phyloP scores from a whole-genome alignment of 2,113 vertebrate species.

The Micronycteris hirsuta region DNA sequence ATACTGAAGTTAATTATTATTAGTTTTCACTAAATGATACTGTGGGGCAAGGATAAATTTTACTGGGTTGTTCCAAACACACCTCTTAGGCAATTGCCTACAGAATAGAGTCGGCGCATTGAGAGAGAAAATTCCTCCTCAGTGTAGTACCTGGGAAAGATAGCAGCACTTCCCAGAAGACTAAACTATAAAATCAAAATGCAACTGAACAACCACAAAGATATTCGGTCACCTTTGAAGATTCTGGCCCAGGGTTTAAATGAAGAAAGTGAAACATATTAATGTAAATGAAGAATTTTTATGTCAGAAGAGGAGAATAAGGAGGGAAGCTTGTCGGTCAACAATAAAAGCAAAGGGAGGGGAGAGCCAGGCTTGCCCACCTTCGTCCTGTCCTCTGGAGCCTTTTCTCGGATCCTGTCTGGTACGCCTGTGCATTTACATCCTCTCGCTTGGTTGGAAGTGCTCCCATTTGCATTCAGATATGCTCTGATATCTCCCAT shows the following conservation, averaged over 20 bases:
- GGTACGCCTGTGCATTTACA: neutral
- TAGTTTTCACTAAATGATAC: conserved; percentile 29
- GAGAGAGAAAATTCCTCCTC: neutral
- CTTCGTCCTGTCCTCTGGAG: neutral
- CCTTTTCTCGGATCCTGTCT: neutral
- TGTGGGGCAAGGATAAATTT: conserved; percentile 20
- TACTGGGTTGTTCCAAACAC: neutral
- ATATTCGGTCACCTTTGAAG: neutral
- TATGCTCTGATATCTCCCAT: neutral
- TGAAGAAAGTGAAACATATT: neutral
- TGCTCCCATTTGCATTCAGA: neutral
- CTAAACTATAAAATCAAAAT: neutral
- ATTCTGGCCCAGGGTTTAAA: neutral
- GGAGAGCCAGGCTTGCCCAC: neutral
- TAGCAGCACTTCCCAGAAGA: neutral
- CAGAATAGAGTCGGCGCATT: neutral
- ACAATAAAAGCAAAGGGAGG: neutral
- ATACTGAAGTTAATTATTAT: conserved; percentile 1
- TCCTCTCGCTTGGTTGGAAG: neutral
- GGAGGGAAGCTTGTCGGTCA: neutral
- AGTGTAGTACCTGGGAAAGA: neutral
- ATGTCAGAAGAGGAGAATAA: neutral
- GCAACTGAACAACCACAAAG: neutral
- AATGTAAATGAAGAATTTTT: neutral
- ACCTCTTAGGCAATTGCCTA: neutral